Evolutionary conservation across 35 echinoderm and acorn worm genomes (phyloP).

Genomic region (Lytechinus pictus): DNA sequence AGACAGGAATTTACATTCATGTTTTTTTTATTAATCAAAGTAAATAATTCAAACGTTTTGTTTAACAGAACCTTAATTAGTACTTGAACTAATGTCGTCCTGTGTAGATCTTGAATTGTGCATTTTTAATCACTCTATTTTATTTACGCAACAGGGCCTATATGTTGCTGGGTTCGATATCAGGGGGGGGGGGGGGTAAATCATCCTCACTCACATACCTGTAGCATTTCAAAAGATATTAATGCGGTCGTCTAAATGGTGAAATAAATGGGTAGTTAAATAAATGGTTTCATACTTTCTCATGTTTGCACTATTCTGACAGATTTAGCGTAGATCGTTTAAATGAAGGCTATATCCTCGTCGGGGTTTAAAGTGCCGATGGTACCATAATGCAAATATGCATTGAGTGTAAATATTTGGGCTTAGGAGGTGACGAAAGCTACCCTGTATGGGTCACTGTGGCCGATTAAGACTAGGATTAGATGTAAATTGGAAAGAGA

Average conservation of each 20-base stretch:
- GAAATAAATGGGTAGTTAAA: neutral
- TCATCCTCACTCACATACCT: neutral
- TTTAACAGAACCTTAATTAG: too few species aligned
- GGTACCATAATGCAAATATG: neutral
- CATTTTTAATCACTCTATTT: too few species aligned
- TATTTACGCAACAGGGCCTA: too few species aligned
- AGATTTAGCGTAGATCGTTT: neutral
- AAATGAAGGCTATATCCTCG: neutral
- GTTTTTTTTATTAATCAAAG: too few species aligned
- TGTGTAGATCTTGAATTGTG: too few species aligned
- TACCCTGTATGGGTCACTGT: neutral
- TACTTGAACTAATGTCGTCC: too few species aligned
- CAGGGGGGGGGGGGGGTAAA: neutral
- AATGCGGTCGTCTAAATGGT: neutral
- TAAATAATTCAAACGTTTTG: too few species aligned
- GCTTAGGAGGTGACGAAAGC: neutral
- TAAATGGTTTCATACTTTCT: neutral
- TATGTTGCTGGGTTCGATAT: too few species aligned
- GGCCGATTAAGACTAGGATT: neutral
- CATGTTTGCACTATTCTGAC: neutral
- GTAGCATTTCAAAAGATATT: too few species aligned
- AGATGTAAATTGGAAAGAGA: constrained; percentile 29
- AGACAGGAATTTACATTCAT: too few species aligned
- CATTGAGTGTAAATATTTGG: neutral
- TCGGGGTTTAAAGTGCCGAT: neutral